Conservation (phyloP, 2,113 vertebrate genomes). For the Potamarius usumacintae region DNA sequence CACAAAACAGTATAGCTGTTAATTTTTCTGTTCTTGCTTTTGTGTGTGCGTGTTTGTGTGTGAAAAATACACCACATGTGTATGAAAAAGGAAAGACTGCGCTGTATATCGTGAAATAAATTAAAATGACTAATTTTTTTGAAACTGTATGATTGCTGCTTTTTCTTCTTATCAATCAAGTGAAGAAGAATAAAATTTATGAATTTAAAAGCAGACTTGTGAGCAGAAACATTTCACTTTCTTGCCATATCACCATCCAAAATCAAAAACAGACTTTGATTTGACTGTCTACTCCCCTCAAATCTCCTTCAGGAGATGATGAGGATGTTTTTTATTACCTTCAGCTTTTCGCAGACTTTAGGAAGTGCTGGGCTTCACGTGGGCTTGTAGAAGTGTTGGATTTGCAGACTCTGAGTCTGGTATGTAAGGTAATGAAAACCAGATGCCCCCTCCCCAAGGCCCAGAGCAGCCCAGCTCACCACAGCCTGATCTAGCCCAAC, state of each 20-base stretch:
- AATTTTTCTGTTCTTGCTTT: not conserved
- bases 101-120: not conserved
- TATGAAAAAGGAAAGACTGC: not conserved
- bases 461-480: slow-evolving; percentile 48
- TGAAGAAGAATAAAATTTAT: not conserved
- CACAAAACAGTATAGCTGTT: not conserved
- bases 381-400: slow-evolving; percentile 68
- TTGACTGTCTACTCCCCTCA: not conserved
- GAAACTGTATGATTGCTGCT: not conserved
- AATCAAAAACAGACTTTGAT: not conserved
- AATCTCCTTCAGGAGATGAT: not conserved
- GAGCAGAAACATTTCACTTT: not conserved
- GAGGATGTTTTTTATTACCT: slow-evolving; percentile 4
- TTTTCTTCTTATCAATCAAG: not conserved
- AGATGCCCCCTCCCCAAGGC: slow-evolving; percentile 57
- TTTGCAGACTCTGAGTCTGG: slow-evolving; percentile 44
- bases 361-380: slow-evolving; percentile 29
- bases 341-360: slow-evolving; percentile 25
- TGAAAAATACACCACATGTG: not conserved
- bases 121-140: not conserved
- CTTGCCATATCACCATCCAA: not conserved
- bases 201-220: not conserved
- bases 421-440: slow-evolving; percentile 60
- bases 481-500: slow-evolving; percentile 35
- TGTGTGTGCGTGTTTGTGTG: not conserved